phyloP scores from a whole-genome alignment of 2,113 vertebrate genomes.

The Abramis brama region DNA sequence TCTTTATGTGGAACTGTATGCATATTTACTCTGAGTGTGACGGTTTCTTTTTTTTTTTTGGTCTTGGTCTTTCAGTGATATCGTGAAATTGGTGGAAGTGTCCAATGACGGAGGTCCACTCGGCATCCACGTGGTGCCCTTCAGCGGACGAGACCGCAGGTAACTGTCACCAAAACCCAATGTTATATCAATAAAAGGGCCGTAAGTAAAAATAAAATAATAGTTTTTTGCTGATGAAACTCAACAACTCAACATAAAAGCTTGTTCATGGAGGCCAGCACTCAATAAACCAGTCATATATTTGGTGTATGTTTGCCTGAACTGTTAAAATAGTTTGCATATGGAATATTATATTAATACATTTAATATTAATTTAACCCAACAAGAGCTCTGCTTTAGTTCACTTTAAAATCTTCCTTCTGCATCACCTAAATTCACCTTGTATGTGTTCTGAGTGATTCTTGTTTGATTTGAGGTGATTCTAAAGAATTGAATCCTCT shows the following conservation, averaged over 20 bases:
- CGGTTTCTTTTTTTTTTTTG: slow-evolving; percentile 3
- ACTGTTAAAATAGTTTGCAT: not conserved
- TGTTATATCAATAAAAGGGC: not conserved
- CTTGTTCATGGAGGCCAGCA: not conserved
- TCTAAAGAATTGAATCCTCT: slow-evolving; percentile 12
- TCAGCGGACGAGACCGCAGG: slow-evolving; percentile 95
- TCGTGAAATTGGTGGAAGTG: slow-evolving; percentile 96
- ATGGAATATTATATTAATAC: not conserved
- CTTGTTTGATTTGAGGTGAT: not conserved
- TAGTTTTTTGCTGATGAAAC: not conserved
- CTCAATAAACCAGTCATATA: not conserved
- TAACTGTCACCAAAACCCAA: slow-evolving; percentile 72
- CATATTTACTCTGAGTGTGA: not conserved
- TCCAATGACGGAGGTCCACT: slow-evolving; percentile 95
- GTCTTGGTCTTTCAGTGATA: slow-evolving; percentile 83
- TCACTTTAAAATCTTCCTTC: not conserved
- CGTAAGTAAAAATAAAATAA: not conserved
- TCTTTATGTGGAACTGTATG: not conserved
- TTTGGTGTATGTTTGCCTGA: not conserved
- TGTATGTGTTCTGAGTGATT: not conserved
- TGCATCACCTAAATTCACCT: not conserved
- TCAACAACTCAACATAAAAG: not conserved
- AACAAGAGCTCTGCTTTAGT: not conserved
- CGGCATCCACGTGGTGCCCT: slow-evolving; percentile 99
- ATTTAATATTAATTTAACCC: not conserved